Conservation (phyloP, 2,888 invertebrate species). For the Lamellibrachia satsuma region DNA sequence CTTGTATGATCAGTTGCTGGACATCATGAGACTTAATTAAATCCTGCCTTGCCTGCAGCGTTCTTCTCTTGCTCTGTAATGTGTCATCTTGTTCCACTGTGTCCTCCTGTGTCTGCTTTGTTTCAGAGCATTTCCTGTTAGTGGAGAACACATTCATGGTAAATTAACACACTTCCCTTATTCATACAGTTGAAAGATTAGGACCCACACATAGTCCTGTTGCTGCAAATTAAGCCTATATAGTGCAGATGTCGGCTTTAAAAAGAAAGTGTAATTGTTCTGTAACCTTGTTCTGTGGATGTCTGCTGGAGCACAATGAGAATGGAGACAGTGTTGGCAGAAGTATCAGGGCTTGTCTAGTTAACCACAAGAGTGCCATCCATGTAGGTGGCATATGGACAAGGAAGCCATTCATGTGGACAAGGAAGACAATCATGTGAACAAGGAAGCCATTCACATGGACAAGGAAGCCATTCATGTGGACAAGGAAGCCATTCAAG, state of each 20-base stretch:
- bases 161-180: neutral
- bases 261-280: slow-evolving; percentile 6
- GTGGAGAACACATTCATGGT: neutral
- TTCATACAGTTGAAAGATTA: neutral
- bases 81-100: neutral
- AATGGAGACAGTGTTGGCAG: neutral
- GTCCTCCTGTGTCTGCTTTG: neutral
- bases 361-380: neutral
- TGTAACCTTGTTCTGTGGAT: neutral
- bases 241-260: too few species aligned
- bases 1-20: too few species aligned
- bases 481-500: too few species aligned
- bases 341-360: neutral
- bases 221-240: neutral
- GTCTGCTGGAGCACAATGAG: neutral
- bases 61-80: neutral
- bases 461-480: too few species aligned
- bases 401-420: too few species aligned
- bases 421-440: too few species aligned
- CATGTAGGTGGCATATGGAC: neutral
- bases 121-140: neutral
- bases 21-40: too few species aligned
- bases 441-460: too few species aligned
- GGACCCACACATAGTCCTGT: neutral
- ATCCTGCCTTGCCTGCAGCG: neutral